Evolutionary conservation across 2,797 vertebrate species (phyloP).

Genomic region (Tapirus indicus): DNA sequence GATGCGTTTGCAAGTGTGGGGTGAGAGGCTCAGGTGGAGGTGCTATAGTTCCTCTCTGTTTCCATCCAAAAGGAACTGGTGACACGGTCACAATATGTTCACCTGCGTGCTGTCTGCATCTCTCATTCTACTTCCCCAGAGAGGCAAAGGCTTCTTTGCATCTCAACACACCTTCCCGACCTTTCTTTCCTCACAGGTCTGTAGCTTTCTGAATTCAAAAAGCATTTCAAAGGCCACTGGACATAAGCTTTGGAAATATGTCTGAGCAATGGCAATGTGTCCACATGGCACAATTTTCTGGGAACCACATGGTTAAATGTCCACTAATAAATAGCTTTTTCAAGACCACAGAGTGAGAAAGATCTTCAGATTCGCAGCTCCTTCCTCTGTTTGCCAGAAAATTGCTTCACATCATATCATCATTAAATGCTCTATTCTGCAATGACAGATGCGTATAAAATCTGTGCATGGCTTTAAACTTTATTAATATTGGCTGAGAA

Average conservation of each 20-base stretch:
- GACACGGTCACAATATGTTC: neutral
- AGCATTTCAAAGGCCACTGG: neutral
- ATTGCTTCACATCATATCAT: conserved; percentile 40
- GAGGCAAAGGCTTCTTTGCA: neutral
- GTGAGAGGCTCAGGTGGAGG: neutral
- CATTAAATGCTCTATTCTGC: conserved; percentile 64
- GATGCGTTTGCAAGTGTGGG: neutral
- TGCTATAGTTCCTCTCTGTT: neutral
- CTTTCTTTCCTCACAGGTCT: neutral
- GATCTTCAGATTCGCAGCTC: conserved; percentile 36
- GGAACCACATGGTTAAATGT: conserved; percentile 19
- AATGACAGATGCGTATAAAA: conserved; percentile 68
- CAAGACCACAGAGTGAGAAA: conserved; percentile 20
- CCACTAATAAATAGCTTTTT: conserved; percentile 58
- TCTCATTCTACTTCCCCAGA: neutral
- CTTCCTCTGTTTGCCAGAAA: conserved; percentile 61
- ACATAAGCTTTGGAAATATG: conserved; percentile 18
- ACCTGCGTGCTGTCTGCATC: neutral
- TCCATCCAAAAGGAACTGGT: neutral
- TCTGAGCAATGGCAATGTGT: conserved; percentile 26
- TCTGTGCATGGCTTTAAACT: conserved; percentile 40
- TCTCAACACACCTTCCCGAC: neutral
- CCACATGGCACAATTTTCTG: conserved; percentile 9
- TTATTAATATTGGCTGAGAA: conserved; percentile 60
- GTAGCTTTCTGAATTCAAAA: conserved; percentile 29